A percentile compares a stretch with the other conserved stretches of the same genome.
Conservation (phyloP, 23 tunicate species). For the Trididemnum clinides region DNA sequence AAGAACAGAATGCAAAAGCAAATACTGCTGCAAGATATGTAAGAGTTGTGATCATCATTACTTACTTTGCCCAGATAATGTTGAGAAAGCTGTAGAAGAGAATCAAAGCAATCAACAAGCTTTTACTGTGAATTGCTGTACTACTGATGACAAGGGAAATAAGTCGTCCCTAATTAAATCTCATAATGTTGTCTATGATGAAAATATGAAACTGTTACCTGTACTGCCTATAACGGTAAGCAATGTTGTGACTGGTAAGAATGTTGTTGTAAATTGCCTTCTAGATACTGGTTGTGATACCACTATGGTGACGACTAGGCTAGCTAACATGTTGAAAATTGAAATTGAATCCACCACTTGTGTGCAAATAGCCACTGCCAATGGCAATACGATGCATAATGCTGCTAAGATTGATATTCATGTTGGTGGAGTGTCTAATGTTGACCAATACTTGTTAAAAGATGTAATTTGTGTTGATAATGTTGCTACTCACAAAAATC, state of each 20-base stretch:
- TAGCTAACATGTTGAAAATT: background rate
- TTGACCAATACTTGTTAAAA: background rate
- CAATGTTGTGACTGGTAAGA: background rate
- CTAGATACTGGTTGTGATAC: conserved; percentile 9
- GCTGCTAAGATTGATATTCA: background rate
- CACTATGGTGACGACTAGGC: background rate
- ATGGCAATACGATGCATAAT: background rate
- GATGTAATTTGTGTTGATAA: background rate
- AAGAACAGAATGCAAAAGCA: no score
- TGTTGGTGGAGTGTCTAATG: background rate
- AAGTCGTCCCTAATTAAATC: no score
- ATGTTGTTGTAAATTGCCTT: background rate
- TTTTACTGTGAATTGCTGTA: no score
- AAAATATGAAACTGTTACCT: background rate
- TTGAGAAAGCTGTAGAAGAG: no score
- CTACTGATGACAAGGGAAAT: no score
- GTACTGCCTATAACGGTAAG: background rate
- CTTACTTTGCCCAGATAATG: no score
- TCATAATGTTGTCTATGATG: background rate
- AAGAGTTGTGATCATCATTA: no score
- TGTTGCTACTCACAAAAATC: conserved; percentile 7
- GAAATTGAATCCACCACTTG: background rate
- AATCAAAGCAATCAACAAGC: no score
- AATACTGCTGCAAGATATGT: no score
- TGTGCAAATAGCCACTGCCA: background rate